Evolutionary conservation across 1,140 invertebrate genomes (phyloP), one percentile per base, ranked within the genome.

Genomic region (Euwallacea similis): DNA sequence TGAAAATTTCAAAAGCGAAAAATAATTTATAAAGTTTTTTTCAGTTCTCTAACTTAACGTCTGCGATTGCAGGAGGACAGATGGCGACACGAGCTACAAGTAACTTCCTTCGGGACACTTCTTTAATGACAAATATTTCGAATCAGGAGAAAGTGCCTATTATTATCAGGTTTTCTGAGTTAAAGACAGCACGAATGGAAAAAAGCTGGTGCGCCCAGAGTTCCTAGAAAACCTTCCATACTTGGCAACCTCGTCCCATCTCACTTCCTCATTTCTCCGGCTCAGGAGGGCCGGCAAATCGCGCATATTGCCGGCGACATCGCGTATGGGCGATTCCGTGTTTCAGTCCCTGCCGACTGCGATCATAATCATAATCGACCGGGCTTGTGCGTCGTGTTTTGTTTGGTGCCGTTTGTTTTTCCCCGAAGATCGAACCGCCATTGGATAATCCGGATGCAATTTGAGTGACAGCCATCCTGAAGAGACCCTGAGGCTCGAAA

Each of bases 221-320:
- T 33, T 33, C n/a, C 61, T 46, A 47, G 33, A 63, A 63, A 50
- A 7, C 21, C 13, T 11, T 13, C 42, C 61, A 46, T 46, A 46
- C 21, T 63, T 63, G 61, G 61, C 61, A 63, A 63, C 61, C 41
- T 13, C 11, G 61, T 63, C 7, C 21, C 13, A 13, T 63, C 7
- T 50, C 13, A 13, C 47, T 66, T 66, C 50, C 63, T 66, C 63
- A 54, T 55, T 55, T 54, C 33, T 41, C 63, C 50, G 47, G 50
- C 61, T 64, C 61, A 47, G 63, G 50, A 66, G 44, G 47, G 55
- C 63, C 63, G 63, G 63, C 63, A 66, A 66, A 66, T 55, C 63
- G 63, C 63, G 63, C 63, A 43, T 66, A 66, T 55, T 54, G 16
- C 63, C 63, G 63, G 63, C 63, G 21, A 54, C 63, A 55, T 66